Percentiles rank a stretch among this genome's conserved stretches.
phyloP scores from a whole-genome alignment of 2,113 vertebrate species.

The Saccopteryx bilineata region DNA sequence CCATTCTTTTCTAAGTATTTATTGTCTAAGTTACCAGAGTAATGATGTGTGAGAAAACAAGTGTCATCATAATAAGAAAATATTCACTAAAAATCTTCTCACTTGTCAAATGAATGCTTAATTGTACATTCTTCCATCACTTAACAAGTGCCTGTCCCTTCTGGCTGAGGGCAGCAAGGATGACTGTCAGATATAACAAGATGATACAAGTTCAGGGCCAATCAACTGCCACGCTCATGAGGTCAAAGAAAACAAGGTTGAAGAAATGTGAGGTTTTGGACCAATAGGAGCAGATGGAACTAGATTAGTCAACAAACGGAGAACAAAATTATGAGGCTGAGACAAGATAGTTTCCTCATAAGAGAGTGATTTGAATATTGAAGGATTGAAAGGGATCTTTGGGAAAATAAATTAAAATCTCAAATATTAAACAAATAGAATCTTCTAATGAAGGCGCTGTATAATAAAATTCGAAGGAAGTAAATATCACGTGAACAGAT shows the following conservation, averaged over 20 bases:
- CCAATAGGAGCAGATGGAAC: neutral
- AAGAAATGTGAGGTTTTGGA: neutral
- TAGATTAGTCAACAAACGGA: neutral
- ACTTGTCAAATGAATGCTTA: slow-evolving; percentile 59
- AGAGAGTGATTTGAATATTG: neutral
- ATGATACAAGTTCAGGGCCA: neutral
- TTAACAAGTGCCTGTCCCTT: neutral
- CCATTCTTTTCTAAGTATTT: slow-evolving; percentile 47
- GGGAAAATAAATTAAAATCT: neutral
- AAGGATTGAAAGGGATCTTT: slow-evolving; percentile 3
- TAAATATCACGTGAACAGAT: neutral
- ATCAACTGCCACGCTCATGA: neutral
- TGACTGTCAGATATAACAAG: neutral
- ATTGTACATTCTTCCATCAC: neutral
- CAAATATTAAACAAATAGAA: neutral
- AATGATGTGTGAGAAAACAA: slow-evolving; percentile 62
- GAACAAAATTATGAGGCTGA: neutral
- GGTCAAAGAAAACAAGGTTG: neutral
- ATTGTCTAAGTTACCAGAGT: slow-evolving; percentile 52
- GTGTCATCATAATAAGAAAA: slow-evolving; percentile 49
- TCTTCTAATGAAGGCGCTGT: neutral
- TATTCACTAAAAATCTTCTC: slow-evolving; percentile 27
- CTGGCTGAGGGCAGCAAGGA: neutral
- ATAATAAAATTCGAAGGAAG: neutral
- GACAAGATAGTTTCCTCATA: neutral